phyloP scores from a whole-genome alignment of 1,140 invertebrate genomes.

The Zaprionus camerounensis region DNA sequence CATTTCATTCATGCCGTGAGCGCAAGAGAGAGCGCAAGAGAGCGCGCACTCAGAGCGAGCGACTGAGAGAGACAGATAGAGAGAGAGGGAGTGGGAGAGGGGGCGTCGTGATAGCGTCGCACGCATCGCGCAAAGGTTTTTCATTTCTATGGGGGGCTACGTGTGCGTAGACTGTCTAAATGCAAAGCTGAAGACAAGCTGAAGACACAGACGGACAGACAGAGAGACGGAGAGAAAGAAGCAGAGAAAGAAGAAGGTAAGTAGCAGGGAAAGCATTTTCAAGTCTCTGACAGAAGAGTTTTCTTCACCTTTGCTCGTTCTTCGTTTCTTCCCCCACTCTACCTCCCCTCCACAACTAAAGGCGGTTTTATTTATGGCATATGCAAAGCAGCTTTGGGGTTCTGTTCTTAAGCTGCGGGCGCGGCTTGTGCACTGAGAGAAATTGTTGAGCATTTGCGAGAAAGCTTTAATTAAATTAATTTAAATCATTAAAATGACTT shows the following conservation, averaged over 20 bases:
- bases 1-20: constrained; percentile 72
- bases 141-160: constrained; percentile 36
- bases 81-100: constrained; percentile 4
- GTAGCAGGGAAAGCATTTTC: constrained; percentile 67
- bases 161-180: constrained; percentile 63
- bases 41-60: constrained; percentile 7
- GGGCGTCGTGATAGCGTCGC: constrained; percentile 55
- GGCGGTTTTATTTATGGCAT: constrained; percentile 50
- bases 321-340: constrained; percentile 12
- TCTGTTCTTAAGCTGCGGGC: constrained; percentile 49
- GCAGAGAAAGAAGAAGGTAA: constrained; percentile 37
- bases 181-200: background rate
- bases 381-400: constrained; percentile 69
- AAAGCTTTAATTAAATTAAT: no score
- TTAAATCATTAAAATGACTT: no score
- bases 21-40: constrained; percentile 17
- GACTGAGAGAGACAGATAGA: constrained; percentile 8
- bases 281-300: constrained; percentile 26
- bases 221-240: constrained; percentile 14
- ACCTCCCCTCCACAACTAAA: background rate
- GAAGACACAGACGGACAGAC: background rate
- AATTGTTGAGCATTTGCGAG: background rate
- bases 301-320: constrained; percentile 17
- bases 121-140: constrained; percentile 62
- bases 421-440: constrained; percentile 30